phyloP scores from a whole-genome alignment of 2,113 vertebrate species.

The Myrmecobius fasciatus region DNA sequence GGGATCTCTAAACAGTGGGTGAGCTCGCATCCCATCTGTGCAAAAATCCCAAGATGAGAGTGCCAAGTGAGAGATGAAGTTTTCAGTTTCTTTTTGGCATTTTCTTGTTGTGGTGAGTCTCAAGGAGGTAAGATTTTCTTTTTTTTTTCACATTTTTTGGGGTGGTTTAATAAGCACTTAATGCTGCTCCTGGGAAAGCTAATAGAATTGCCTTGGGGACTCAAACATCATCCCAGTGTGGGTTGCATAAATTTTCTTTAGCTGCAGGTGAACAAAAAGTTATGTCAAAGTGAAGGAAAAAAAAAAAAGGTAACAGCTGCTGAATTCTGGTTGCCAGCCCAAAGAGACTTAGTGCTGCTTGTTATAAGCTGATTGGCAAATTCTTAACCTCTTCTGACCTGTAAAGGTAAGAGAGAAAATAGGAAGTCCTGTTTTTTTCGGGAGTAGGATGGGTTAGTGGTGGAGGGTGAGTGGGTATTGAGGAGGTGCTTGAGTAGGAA shows the following conservation, averaged over 20 bases:
- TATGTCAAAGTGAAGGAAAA: constrained; percentile 80
- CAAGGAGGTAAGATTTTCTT: constrained; percentile 8
- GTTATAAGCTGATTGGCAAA: constrained; percentile 79
- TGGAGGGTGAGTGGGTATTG: not conserved
- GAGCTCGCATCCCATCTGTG: constrained; percentile 39
- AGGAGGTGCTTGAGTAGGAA: not conserved
- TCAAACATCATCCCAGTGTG: constrained; percentile 79
- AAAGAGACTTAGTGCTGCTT: constrained; percentile 74
- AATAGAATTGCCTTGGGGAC: constrained; percentile 83
- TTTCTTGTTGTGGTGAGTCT: constrained; percentile 57
- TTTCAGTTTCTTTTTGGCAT: constrained; percentile 48
- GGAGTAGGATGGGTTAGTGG: too few species aligned
- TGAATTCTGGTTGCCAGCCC: constrained; percentile 81
- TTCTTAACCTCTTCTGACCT: constrained; percentile 78
- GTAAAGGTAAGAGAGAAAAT: constrained; percentile 74
- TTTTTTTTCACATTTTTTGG: constrained; percentile 1
- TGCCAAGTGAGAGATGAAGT: constrained; percentile 10
- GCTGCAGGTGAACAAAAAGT: constrained; percentile 85
- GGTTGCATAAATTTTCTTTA: constrained; percentile 82
- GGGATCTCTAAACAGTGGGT: constrained; percentile 58
- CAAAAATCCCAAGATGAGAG: constrained; percentile 51
- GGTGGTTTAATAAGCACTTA: constrained; percentile 79
- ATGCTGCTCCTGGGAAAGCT: constrained; percentile 82
- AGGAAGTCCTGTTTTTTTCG: constrained; percentile 57
- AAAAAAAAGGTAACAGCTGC: constrained; percentile 84